These are phyloP conservation scores for Halictus rubicundus DNA, from an alignment of 1,140 invertebrate species.

Conservation along the genomic window DNA sequence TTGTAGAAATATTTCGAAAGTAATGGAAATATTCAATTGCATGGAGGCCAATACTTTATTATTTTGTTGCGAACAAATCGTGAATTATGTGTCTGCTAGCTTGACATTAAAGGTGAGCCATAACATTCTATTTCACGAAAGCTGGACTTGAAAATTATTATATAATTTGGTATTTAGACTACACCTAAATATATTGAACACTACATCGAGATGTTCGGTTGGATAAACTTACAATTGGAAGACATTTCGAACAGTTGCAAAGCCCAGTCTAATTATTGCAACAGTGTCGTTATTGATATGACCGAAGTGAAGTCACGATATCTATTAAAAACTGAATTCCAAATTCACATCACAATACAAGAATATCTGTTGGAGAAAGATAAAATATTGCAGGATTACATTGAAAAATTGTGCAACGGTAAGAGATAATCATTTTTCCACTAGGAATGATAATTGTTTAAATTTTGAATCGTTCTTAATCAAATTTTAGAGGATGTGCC, in stretches of 20 bases:
- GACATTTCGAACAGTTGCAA: conserved; percentile 40
- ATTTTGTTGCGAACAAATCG: conserved; percentile 65
- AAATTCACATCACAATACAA: conserved; percentile 51
- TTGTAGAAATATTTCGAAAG: conserved; percentile 66
- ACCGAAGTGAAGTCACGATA: conserved; percentile 60
- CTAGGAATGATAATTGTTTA: conserved; percentile 12
- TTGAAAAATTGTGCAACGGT: conserved; percentile 56
- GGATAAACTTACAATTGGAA: conserved; percentile 60
- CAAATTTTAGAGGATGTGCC: conserved; percentile 21
- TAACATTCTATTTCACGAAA: conserved; percentile 2
- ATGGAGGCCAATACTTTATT: conserved; percentile 62
- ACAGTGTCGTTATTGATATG: conserved; percentile 52
- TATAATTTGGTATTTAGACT: conserved; percentile 41
- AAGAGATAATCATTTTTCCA: conserved; percentile 17
- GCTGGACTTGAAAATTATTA: background rate
- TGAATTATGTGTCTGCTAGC: conserved; percentile 55
- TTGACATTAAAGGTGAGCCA: conserved; percentile 60
- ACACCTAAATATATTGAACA: conserved; percentile 43
- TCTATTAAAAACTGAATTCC: conserved; percentile 64
- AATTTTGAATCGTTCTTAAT: conserved; percentile 25
- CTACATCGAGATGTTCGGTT: conserved; percentile 58
- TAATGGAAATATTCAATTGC: conserved; percentile 61
- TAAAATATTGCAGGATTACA: conserved; percentile 58
- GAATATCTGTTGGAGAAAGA: conserved; percentile 61
- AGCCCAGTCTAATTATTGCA: conserved; percentile 19